Base-by-base conservation (phyloP, 2,888 invertebrate species). In the Acronicta psi region DNA sequence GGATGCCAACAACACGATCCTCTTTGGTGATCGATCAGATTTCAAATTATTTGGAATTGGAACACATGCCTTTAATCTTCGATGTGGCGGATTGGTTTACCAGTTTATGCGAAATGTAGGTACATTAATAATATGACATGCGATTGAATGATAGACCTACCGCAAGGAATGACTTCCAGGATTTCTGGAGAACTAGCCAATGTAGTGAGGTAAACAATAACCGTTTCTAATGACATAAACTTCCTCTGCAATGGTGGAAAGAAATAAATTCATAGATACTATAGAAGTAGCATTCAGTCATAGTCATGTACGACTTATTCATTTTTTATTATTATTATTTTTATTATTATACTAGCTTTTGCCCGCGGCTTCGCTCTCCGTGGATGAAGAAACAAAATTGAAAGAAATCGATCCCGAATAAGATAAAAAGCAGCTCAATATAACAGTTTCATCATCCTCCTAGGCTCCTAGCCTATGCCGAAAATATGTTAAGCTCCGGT, bases 211-310 rank as follows among this genome's bases (percentile, higher is more conserved):
- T 53, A 69, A 69, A 62, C 51, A 52, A 20, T 36, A 16, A 31
- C 23, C 20, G 25, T 42, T 43, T 17, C 11, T 11, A 16, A 49
- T 41, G 69, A 58, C 49, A 58, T 41, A 36, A 31, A 17, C 40
- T 69, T 63, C 69, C 58, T 57, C 18, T 9, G 13, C 25, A 14
- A 18, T 67, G 37, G n/a, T 34, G 34, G 34, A 34, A n/a, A 34
- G n/a, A n/a, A 34, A 34, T 34, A 13, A 29, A 43, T 42, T 42
- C 52, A 47, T 40, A 59, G 20, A 51, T 25, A 36, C n/a, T 34
- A 5, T 6, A 34, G n/a, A n/a, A 34, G 1, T n/a, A 34, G 1
- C 34, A 11, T 29, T 2, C 2, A 0, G 10, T 29, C 4, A 7
- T 23, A 23, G 23, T 23, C 23, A 23, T 23, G 7, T 7, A 23